phyloP scores from a whole-genome alignment of 2,113 vertebrate species.

The Pangasianodon hypophthalmus region DNA sequence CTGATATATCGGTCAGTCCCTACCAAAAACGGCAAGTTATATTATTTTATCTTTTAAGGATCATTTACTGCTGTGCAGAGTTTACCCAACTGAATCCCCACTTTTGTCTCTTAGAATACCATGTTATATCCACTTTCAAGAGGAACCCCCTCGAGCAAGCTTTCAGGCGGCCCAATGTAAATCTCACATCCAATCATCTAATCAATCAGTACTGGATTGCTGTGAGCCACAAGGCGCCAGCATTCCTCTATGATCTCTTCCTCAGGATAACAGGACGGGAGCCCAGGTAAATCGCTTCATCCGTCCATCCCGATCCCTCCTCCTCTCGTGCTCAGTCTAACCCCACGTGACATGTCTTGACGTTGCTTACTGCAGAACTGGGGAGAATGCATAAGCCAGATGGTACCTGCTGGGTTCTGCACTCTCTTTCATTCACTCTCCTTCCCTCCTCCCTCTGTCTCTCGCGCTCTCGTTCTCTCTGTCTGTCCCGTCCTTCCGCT shows the following conservation, averaged over 20 bases:
- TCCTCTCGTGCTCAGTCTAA: slow-evolving; percentile 58
- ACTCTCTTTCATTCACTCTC: slow-evolving; percentile 47
- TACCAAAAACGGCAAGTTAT: not conserved
- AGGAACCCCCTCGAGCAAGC: slow-evolving; percentile 99
- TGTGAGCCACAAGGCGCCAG: slow-evolving; percentile 99
- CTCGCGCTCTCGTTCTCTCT: slow-evolving; percentile 38
- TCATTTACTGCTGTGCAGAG: slow-evolving; percentile 32
- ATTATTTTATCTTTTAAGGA: not conserved
- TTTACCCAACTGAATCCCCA: slow-evolving; percentile 67
- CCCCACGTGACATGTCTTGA: slow-evolving; percentile 50
- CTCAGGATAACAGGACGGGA: slow-evolving; percentile 99
- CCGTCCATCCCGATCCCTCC: slow-evolving; percentile 8
- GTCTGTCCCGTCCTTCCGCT: slow-evolving; percentile 11
- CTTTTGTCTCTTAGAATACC: slow-evolving; percentile 98
- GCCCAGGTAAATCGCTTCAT: slow-evolving; percentile 93
- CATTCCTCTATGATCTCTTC: slow-evolving; percentile 99
- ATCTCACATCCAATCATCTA: slow-evolving; percentile 99
- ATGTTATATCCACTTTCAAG: slow-evolving; percentile 99
- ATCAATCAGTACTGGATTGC: slow-evolving; percentile 99
- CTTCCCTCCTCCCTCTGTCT: slow-evolving; percentile 9
- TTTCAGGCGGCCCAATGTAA: slow-evolving; percentile 99
- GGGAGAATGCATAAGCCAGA: slow-evolving; percentile 68
- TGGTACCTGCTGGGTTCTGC: slow-evolving; percentile 66
- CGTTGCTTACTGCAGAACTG: slow-evolving; percentile 57
- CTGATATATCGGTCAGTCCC: not conserved